phyloP scores from a whole-genome alignment of 2,797 vertebrate species.

The Falco columbarius region DNA sequence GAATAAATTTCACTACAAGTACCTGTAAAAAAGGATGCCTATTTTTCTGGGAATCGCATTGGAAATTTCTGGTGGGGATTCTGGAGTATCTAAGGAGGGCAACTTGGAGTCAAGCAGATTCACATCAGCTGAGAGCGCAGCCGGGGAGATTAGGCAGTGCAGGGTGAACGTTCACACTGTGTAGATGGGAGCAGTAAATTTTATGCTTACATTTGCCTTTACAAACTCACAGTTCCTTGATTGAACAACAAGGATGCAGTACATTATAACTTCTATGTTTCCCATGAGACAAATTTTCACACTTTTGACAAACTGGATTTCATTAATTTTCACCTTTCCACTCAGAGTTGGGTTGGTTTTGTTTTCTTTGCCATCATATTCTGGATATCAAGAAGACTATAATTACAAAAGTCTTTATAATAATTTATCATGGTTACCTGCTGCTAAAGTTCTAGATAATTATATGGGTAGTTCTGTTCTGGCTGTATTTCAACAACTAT shows the following conservation, averaged over 20 bases:
- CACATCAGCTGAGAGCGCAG: not conserved
- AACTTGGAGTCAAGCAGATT: not conserved
- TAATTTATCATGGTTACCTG: not conserved
- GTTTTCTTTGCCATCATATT: not conserved
- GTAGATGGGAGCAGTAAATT: not conserved
- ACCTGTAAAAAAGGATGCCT: not conserved
- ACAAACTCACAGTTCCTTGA: not conserved
- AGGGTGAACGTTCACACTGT: not conserved
- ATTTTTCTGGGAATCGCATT: not conserved
- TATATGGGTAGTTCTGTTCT: not conserved
- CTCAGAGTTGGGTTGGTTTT: not conserved
- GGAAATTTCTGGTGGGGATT: not conserved
- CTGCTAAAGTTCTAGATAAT: not conserved
- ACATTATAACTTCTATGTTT: not conserved
- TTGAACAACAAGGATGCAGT: not conserved
- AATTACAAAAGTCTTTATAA: not conserved
- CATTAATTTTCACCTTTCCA: slow-evolving; percentile 1
- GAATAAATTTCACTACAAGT: not conserved
- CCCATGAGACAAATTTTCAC: not conserved
- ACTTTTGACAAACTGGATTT: not conserved
- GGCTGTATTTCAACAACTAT: not conserved
- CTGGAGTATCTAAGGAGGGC: not conserved
- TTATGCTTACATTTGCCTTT: not conserved
- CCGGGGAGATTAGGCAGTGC: not conserved
- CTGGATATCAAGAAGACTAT: not conserved